Conservation (phyloP, 1,140 invertebrate genomes). For the Meteorus sp. region DNA sequence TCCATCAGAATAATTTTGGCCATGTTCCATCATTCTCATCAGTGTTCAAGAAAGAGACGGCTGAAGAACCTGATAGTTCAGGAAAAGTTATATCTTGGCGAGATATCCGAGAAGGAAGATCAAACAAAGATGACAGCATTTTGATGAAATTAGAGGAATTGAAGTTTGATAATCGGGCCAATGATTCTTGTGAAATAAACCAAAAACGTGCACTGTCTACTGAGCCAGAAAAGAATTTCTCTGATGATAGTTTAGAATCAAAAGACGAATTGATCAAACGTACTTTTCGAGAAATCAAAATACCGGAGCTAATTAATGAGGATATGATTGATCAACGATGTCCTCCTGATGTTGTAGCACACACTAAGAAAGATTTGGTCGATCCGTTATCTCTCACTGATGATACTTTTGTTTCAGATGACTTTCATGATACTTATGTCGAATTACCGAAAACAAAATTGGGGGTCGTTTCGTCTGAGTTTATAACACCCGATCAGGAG, state of each 20-base stretch:
- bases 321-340: slow-evolving; percentile 31
- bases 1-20: not conserved
- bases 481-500: slow-evolving; percentile 25
- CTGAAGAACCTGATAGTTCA: not conserved
- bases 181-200: not conserved
- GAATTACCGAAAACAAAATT: slow-evolving; percentile 37
- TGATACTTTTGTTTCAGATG: slow-evolving; percentile 3
- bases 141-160: not conserved
- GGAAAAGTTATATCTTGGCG: not conserved
- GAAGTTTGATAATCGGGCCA: not conserved
- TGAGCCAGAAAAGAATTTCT: no score
- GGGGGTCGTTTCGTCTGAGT: not conserved
- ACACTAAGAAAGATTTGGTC: slow-evolving; percentile 37
- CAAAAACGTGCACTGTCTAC: no score
- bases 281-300: not conserved
- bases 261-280: slow-evolving; percentile 5
- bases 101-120: not conserved
- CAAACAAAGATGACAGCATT: not conserved
- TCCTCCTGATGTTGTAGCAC: slow-evolving; percentile 44
- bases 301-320: not conserved
- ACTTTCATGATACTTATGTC: slow-evolving; percentile 33
- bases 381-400: slow-evolving; percentile 9
- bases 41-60: not conserved
- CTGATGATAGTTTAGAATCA: no score
- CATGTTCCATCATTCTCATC: not conserved